These are phyloP conservation scores for Dicaeum eximium DNA, from an alignment of 2,113 vertebrate species.

Conservation along the genomic window DNA sequence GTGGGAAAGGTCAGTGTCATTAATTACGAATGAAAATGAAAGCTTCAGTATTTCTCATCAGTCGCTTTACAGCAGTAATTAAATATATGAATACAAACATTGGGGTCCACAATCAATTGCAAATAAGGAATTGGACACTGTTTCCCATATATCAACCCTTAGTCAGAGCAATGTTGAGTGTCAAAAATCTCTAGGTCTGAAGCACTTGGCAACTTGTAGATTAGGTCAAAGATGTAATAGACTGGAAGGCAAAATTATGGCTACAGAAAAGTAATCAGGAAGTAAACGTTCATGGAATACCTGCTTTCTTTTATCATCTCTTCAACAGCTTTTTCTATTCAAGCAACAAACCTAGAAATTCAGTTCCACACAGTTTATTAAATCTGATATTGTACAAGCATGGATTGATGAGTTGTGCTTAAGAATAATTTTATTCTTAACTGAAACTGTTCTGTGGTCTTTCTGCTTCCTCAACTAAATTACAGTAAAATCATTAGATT, in stretches of 20 bases:
- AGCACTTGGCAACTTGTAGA: neutral
- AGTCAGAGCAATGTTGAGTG: neutral
- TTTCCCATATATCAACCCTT: neutral
- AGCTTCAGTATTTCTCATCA: neutral
- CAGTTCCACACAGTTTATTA: neutral
- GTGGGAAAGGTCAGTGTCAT: neutral
- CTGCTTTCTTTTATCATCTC: neutral
- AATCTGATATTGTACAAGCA: neutral
- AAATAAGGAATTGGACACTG: neutral
- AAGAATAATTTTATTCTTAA: slow-evolving; percentile 8
- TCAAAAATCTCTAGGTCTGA: neutral
- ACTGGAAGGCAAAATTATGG: neutral
- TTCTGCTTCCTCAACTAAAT: slow-evolving; percentile 2
- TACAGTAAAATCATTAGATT: neutral
- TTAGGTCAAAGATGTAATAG: neutral
- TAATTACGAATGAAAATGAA: neutral
- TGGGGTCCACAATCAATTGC: neutral
- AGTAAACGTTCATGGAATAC: neutral
- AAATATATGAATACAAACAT: neutral
- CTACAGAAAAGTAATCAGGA: neutral
- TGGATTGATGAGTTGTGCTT: neutral
- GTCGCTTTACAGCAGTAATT: neutral
- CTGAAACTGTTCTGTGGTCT: neutral
- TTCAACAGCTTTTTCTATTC: neutral
- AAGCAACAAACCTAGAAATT: neutral